Evolutionary conservation across 2,888 invertebrate species (phyloP).

Genomic region (Phymatocera aterrima): DNA sequence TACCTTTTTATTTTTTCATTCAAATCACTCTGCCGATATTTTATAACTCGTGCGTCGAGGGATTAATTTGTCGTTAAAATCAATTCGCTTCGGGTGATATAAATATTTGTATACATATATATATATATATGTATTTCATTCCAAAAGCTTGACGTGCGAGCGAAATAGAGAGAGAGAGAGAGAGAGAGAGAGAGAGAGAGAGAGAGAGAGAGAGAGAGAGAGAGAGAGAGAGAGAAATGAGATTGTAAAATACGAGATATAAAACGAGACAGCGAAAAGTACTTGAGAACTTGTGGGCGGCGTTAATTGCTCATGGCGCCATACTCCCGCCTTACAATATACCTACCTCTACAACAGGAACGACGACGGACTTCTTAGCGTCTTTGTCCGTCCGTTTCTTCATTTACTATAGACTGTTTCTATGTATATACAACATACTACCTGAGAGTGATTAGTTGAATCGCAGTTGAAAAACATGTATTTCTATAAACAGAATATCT

Average conservation of each 20-base stretch:
- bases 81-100: not conserved
- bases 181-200: not conserved
- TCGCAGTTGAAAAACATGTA: no score
- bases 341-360: no score
- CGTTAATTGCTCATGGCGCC: conserved; percentile 41
- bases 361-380: conserved; percentile 10
- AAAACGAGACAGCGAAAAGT: conserved; percentile 12
- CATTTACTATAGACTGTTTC: not conserved
- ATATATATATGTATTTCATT: not conserved
- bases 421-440: not conserved
- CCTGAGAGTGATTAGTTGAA: not conserved
- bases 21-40: not conserved
- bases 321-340: conserved; percentile 25
- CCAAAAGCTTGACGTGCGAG: not conserved
- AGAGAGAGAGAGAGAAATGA: not conserved
- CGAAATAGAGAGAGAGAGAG: not conserved
- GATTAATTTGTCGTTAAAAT: conserved; percentile 17
- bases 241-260: not conserved
- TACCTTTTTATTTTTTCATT: no score
- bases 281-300: conserved; percentile 41
- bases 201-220: not conserved
- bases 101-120: not conserved
- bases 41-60: not conserved
- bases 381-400: not conserved
- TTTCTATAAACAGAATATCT: no score